Base-by-base conservation (phyloP, 1,140 invertebrate species). In the Schlechtendalia chinensis region DNA sequence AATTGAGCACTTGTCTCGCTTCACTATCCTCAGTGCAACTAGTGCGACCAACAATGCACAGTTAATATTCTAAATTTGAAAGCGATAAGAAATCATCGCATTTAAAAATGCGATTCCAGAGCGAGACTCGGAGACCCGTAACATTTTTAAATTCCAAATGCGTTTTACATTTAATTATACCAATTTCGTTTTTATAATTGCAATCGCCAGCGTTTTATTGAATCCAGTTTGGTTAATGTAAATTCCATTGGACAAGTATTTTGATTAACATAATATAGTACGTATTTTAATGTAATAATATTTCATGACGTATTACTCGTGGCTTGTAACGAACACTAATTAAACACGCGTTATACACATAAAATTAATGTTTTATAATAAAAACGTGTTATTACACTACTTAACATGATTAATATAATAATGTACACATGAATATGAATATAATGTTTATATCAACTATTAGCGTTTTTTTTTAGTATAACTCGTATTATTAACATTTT, bases 401-500 rank as follows among this genome's bases (percentile, higher is more conserved):
- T 72, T 53, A 72, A 29, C 29, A 29, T 72, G 50, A 72, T 72
- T 72, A 72, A 54, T 72, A 71, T 53, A 72, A 72, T 69, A 50
- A 50, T 16, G 67, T 69, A 50, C 22, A 47, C 45, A 27, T 27
- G 67, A 50, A 69, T 67, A 69, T 69, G 22, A n/a, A 12, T 17
- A 39, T 69, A n/a, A 39, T 39, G 63, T 47, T 69, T 16, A 16
- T 16, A 16, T 22, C 10, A 67, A 45, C 19, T 32, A 22, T 39
- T 67, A 29, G 16, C 5, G 32, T 0, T 69, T 69, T 50, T 69
- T 69, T 50, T 14, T 11, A 27, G 50, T 27, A 22, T 16, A 47
- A 47, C 1, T 69, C n/a, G 24, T 50, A 69, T 69, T 69, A 69
- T 50, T 12, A 69, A 17, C 5, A 17, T 27, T 47, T 69, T 1